phyloP scores from a whole-genome alignment of 1,140 invertebrate species.

The Bombus confusus region DNA sequence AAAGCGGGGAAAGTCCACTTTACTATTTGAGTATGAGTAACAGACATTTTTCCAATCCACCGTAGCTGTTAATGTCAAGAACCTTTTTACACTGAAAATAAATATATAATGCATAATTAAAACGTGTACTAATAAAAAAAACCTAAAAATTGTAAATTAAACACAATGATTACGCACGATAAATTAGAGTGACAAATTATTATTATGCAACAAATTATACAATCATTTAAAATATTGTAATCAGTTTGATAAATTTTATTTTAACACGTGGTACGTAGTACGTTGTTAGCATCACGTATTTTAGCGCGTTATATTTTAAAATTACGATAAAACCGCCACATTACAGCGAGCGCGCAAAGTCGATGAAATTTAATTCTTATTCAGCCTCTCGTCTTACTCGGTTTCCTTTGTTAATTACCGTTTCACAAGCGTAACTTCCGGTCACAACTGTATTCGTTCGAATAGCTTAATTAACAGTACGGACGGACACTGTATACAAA shows the following conservation, averaged over 20 bases:
- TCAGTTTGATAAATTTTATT: not conserved
- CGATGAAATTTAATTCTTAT: constrained; percentile 36
- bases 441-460: not conserved
- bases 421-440: constrained; percentile 43
- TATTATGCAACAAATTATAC: not conserved
- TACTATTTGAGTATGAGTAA: constrained; percentile 71
- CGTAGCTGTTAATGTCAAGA: constrained; percentile 65
- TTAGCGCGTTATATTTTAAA: not conserved
- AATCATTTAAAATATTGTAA: not conserved
- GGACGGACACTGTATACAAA: constrained; percentile 1
- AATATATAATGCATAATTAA: not conserved
- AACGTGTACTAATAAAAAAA: too few relatives aligned
- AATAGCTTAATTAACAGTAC: constrained; percentile 19
- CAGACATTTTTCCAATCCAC: constrained; percentile 78
- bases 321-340: not conserved
- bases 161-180: not conserved
- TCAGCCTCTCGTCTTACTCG: constrained; percentile 26
- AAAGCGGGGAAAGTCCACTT: constrained; percentile 81
- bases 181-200: too few relatives aligned
- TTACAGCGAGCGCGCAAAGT: constrained; percentile 8
- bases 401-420: constrained; percentile 44
- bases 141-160: too few relatives aligned
- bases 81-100: constrained; percentile 64
- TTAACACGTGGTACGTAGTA: not conserved
- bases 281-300: not conserved